Conservation (phyloP, 1,140 invertebrate genomes). For the Doryteuthis pealeii region DNA sequence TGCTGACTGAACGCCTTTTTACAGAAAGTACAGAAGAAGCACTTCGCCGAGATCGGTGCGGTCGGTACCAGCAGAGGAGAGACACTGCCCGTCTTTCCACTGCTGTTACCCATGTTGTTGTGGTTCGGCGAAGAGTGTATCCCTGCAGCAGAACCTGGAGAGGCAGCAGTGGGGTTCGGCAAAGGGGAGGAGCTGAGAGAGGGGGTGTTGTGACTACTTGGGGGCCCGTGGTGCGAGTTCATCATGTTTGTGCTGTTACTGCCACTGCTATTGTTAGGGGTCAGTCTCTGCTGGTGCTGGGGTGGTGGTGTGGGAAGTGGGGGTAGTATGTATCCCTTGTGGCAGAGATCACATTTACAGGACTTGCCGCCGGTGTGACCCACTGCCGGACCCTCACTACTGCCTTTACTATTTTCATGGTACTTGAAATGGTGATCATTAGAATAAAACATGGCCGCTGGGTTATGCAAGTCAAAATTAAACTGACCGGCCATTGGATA, state of each 20-base stretch:
- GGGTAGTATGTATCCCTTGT: neutral
- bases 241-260: neutral
- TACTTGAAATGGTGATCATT: no score
- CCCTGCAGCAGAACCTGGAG: no score
- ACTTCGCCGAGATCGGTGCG: neutral
- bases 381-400: neutral
- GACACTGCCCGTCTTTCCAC: neutral
- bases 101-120: no score
- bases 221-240: no score
- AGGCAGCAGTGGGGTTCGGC: no score
- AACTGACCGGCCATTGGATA: neutral
- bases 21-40: conserved; percentile 16
- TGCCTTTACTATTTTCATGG: no score
- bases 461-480: neutral
- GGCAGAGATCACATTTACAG: neutral
- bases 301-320: neutral
- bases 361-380: neutral
- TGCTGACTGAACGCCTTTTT: conserved; percentile 35
- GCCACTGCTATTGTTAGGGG: neutral
- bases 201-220: no score
- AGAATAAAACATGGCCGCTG: no score
- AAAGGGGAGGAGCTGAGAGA: no score
- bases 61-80: neutral
- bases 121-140: no score
- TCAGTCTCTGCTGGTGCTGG: neutral